These are phyloP conservation scores for Timandra comae DNA, from an alignment of 2,888 invertebrate genomes.

Conservation along the genomic window DNA sequence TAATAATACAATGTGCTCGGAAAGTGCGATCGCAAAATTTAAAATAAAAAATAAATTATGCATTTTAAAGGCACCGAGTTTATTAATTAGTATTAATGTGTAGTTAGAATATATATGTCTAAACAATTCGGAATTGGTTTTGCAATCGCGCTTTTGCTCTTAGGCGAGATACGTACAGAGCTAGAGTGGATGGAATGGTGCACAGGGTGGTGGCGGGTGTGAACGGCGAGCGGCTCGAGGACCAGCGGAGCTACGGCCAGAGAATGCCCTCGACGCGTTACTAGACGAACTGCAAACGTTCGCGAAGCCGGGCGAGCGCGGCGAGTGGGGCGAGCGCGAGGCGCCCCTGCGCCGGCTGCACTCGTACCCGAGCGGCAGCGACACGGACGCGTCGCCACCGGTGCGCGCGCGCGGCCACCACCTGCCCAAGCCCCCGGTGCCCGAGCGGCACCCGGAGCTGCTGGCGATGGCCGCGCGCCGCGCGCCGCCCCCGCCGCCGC, in stretches of 20 bases:
- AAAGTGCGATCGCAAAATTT: slow-evolving; percentile 49
- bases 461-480: slow-evolving; percentile 83
- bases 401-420: slow-evolving; percentile 79
- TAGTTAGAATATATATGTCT: not conserved
- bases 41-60: no score
- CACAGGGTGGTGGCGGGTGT: slow-evolving; percentile 56
- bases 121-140: slow-evolving; percentile 16
- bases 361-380: slow-evolving; percentile 91
- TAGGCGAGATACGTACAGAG: slow-evolving; percentile 35
- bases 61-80: no score
- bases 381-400: slow-evolving; percentile 86
- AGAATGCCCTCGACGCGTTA: slow-evolving; percentile 98
- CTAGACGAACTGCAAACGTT: slow-evolving; percentile 95
- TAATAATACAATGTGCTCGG: slow-evolving; percentile 29
- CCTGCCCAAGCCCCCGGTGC: slow-evolving; percentile 85
- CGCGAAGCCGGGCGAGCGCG: slow-evolving; percentile 79
- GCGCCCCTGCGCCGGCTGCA: slow-evolving; percentile 84
- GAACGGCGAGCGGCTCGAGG: slow-evolving; percentile 48
- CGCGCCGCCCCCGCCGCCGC: slow-evolving; percentile 91
- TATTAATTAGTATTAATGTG: not conserved
- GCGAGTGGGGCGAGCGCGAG: slow-evolving; percentile 32
- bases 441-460: slow-evolving; percentile 87
- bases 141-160: slow-evolving; percentile 56
- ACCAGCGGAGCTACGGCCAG: slow-evolving; percentile 79
- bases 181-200: slow-evolving; percentile 63